Conservation (phyloP, 2,797 vertebrate species). For the Taeniopygia guttata region DNA sequence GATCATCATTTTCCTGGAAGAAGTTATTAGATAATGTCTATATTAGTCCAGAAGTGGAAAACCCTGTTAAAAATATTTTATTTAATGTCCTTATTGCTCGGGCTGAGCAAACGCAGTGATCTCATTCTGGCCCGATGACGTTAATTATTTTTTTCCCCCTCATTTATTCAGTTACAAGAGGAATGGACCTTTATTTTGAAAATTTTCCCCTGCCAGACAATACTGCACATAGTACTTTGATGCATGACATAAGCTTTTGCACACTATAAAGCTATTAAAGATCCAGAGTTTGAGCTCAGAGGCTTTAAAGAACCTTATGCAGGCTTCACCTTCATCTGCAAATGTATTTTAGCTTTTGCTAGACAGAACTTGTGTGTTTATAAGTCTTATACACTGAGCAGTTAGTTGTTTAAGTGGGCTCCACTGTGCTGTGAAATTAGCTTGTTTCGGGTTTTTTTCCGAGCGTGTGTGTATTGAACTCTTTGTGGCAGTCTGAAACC, state of each 20-base stretch:
- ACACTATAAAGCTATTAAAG: background rate
- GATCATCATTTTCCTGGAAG: conserved; percentile 60
- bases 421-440: conserved; percentile 67
- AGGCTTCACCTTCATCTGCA: background rate
- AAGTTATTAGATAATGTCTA: conserved; percentile 58
- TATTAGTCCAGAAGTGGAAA: conserved; percentile 54
- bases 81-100: conserved; percentile 9
- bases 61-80: conserved; percentile 30
- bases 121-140: conserved; percentile 1
- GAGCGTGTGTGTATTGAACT: conserved; percentile 53
- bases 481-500: conserved; percentile 56
- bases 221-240: background rate
- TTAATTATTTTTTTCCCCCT: background rate
- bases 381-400: conserved; percentile 35
- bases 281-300: background rate
- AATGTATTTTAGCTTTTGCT: background rate
- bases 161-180: conserved; percentile 27
- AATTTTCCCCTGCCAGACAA: background rate
- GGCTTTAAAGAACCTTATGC: background rate
- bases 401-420: conserved; percentile 60
- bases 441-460: conserved; percentile 59
- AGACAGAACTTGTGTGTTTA: conserved; percentile 40
- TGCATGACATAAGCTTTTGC: background rate
- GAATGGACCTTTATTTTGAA: conserved; percentile 21
- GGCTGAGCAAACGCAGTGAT: conserved; percentile 4